Conservation (phyloP, 2,797 vertebrate genomes). For the Rhinella marina region DNA sequence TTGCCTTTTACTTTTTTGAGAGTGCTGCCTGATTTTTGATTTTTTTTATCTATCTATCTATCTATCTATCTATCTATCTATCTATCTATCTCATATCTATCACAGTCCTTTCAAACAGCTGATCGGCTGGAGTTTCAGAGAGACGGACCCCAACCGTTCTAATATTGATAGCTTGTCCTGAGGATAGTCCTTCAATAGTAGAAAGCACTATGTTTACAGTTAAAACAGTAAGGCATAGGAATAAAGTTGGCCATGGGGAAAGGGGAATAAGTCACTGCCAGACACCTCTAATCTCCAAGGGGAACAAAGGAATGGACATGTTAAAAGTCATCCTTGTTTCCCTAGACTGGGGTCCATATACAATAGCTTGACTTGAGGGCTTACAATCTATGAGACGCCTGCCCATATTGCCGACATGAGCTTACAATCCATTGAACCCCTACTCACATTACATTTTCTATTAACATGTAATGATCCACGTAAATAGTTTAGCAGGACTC, state of each 20-base stretch:
- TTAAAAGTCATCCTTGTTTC: background rate
- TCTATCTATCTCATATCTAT: too few relatives aligned
- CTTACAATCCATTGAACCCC: background rate
- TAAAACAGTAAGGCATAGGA: background rate
- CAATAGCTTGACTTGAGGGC: background rate
- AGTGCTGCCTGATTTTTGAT: too few relatives aligned
- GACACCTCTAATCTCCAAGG: background rate
- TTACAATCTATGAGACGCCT: background rate
- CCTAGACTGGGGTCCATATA: background rate
- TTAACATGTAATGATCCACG: background rate
- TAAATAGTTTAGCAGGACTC: background rate
- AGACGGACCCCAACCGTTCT: too few relatives aligned
- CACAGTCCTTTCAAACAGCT: too few relatives aligned
- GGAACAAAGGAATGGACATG: background rate
- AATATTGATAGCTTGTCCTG: too few relatives aligned
- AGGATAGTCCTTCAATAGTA: too few relatives aligned
- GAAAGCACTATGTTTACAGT: background rate
- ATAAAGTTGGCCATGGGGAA: background rate
- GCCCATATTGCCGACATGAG: background rate
- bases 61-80: too few relatives aligned
- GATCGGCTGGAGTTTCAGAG: too few relatives aligned
- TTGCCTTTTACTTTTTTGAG: too few relatives aligned
- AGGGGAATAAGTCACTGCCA: background rate
- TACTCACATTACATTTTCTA: background rate
- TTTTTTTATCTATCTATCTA: background rate